Percentiles rank a stretch among this genome's conserved stretches.
phyloP scores from a whole-genome alignment of 2,113 vertebrate species.

The Brachyhypopomus gauderio region DNA sequence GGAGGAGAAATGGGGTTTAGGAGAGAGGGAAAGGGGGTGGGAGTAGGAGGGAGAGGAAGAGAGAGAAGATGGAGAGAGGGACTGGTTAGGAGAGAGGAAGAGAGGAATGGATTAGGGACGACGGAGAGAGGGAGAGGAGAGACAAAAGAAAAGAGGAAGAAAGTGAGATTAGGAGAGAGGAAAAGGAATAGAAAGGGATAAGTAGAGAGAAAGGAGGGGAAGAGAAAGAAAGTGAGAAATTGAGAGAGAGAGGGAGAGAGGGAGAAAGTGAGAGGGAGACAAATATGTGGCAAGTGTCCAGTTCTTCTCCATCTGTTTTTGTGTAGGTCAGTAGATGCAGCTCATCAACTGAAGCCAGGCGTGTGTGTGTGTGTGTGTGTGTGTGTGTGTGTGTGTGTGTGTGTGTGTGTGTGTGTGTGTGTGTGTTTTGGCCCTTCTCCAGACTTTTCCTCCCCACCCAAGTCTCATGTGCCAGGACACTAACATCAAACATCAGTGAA shows the following conservation, averaged over 20 bases:
- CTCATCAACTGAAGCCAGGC: not conserved
- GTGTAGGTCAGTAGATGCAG: slow-evolving; percentile 16
- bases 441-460: no score
- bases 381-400: not conserved
- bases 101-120: no score
- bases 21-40: no score
- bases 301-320: slow-evolving; percentile 28
- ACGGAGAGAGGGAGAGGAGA: no score
- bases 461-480: not conserved
- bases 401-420: no score
- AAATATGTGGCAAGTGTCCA: slow-evolving; percentile 7
- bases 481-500: not conserved
- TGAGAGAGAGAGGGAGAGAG: not conserved
- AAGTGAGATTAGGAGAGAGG: not conserved
- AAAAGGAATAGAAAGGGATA: not conserved
- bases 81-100: not conserved
- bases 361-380: not conserved
- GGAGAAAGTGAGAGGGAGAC: not conserved
- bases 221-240: not conserved
- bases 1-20: no score
- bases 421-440: no score
- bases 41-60: not conserved
- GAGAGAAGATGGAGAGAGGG: slow-evolving; percentile 10
- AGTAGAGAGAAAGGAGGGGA: not conserved
- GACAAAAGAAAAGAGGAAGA: no score